Conservation (phyloP, 2,113 vertebrate genomes). For the Oxyura jamaicensis region DNA sequence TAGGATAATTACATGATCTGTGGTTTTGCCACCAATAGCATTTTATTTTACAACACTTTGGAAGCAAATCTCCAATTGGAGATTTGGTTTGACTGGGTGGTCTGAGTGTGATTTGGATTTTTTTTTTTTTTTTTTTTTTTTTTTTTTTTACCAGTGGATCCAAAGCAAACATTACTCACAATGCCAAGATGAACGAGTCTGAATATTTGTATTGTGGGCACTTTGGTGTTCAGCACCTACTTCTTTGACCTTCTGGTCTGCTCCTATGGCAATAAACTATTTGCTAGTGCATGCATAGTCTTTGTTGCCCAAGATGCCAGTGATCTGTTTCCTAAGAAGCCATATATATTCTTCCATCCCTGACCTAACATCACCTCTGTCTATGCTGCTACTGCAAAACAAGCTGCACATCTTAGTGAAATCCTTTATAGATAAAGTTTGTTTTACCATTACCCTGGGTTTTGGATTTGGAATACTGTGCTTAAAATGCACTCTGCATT, state of each 20-base stretch:
- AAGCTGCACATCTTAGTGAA: neutral
- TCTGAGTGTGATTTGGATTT: neutral
- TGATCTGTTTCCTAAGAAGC: neutral
- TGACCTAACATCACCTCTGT: neutral
- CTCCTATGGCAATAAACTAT: fast-evolving
- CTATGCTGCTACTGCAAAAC: neutral
- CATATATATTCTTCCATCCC: neutral
- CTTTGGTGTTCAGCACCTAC: neutral
- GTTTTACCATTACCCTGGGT: neutral
- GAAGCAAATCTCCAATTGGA: neutral
- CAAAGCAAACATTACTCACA: neutral
- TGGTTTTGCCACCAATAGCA: fast-evolving
- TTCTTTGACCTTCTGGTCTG: neutral
- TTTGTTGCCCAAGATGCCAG: neutral
- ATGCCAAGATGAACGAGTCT: neutral
- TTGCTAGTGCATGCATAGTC: fast-evolving
- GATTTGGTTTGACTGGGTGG: neutral
- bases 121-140: neutral
- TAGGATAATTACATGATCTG: neutral
- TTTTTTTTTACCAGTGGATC: neutral
- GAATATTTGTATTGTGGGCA: neutral
- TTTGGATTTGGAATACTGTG: neutral
- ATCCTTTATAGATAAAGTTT: neutral
- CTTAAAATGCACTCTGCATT: neutral
- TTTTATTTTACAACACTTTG: neutral